Evolutionary conservation across 2,113 vertebrate genomes (phyloP).

Genomic region (Paradoxurus hermaphroditus): DNA sequence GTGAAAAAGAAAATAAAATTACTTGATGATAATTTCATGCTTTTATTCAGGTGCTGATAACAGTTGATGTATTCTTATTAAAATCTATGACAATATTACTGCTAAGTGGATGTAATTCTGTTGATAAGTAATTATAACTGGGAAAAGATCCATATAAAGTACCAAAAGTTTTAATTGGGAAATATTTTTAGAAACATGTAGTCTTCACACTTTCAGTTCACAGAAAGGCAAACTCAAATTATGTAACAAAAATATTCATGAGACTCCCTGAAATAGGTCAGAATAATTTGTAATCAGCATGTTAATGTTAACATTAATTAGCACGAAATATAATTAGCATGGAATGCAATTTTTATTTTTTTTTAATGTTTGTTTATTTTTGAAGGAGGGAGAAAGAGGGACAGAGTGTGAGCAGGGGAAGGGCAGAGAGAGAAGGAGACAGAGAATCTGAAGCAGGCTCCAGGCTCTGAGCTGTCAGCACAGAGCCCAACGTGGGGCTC

Average conservation of each 20-base stretch:
- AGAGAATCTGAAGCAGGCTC: too few species aligned
- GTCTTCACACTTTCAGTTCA: neutral
- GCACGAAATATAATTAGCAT: neutral
- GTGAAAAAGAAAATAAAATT: constrained; percentile 2
- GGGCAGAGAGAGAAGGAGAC: too few species aligned
- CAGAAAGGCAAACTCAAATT: neutral
- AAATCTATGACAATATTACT: neutral
- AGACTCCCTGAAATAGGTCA: neutral
- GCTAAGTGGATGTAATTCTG: neutral
- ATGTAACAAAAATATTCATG: neutral
- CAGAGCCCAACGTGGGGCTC: too few species aligned
- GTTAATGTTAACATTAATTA: neutral
- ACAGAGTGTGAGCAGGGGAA: too few species aligned
- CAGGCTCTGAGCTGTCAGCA: too few species aligned
- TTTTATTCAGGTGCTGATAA: neutral
- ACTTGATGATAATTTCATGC: neutral
- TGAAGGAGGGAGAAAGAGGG: too few species aligned
- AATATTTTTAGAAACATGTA: neutral
- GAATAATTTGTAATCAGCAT: neutral
- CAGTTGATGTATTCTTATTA: neutral
- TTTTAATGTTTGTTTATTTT: too few species aligned
- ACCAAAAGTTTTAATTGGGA: neutral
- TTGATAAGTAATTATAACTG: neutral
- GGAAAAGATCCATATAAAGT: neutral
- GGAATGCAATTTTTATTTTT: neutral